A percentile compares a stretch with the other conserved stretches of the same genome.
phyloP scores from a whole-genome alignment of 1,140 invertebrate genomes.

The Lasaia peninsularis region DNA sequence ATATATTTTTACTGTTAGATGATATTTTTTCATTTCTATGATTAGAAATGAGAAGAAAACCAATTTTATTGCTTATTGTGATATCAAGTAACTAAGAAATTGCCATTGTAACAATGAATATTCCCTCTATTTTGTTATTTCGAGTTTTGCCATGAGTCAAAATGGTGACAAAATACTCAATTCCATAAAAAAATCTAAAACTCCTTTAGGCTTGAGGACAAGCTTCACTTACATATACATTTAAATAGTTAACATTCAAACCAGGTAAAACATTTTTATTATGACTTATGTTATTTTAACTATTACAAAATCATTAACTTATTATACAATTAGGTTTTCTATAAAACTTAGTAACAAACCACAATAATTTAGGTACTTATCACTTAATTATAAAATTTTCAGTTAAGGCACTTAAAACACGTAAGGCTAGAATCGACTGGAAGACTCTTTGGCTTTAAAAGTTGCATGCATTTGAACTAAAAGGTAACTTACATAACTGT shows the following conservation, averaged over 20 bases:
- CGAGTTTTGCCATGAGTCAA: background rate
- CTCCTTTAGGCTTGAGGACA: background rate
- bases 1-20: too few species aligned
- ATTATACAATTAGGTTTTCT: conserved; percentile 8
- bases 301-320: conserved; percentile 8
- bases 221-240: conserved; percentile 1
- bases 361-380: conserved; percentile 48
- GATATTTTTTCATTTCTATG: too few species aligned
- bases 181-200: conserved; percentile 14
- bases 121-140: too few species aligned
- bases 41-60: too few species aligned
- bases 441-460: conserved; percentile 70
- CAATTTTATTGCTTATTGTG: too few species aligned
- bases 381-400: conserved; percentile 31
- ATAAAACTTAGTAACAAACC: conserved; percentile 26
- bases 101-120: too few species aligned
- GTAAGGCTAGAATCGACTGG: conserved; percentile 61
- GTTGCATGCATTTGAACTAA: conserved; percentile 69
- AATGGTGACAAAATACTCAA: background rate
- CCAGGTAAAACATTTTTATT: conserved; percentile 8
- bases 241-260: conserved; percentile 11
- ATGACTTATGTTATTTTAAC: background rate
- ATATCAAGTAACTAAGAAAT: too few species aligned
- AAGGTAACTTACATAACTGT: conserved; percentile 70
- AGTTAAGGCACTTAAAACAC: conserved; percentile 60